These are phyloP conservation scores for Semotilus atromaculatus DNA, from an alignment of 2,797 vertebrate species.

Conservation along the genomic window DNA sequence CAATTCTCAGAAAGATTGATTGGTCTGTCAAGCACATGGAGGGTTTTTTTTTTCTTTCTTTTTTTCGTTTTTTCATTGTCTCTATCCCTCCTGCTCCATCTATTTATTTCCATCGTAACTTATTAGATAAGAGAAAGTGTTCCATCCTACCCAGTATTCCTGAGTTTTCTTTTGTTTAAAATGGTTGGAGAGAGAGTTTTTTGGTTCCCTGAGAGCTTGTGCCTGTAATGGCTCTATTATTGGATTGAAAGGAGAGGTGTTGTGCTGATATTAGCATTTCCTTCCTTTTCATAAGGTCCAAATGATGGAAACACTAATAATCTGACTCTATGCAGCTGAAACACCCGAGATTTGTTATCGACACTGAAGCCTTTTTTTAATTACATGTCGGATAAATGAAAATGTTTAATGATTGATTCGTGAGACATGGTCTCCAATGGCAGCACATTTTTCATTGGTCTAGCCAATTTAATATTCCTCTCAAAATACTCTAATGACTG, in stretches of 20 bases:
- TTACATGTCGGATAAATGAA: conserved; percentile 78
- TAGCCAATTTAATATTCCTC: conserved; percentile 64
- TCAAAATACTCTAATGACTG: conserved; percentile 65
- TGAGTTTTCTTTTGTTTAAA: conserved; percentile 19
- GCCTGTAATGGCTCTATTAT: conserved; percentile 76
- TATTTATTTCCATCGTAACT: conserved; percentile 1
- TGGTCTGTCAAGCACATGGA: conserved; percentile 14
- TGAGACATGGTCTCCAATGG: conserved; percentile 62
- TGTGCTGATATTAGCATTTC: conserved; percentile 81
- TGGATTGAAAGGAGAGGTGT: conserved; percentile 78
- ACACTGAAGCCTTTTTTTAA: conserved; percentile 74
- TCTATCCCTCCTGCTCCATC: not conserved
- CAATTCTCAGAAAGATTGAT: conserved; percentile 11
- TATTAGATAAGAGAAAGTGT: conserved; percentile 7
- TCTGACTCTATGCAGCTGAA: conserved; percentile 70
- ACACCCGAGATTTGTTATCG: conserved; percentile 73
- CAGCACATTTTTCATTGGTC: conserved; percentile 66
- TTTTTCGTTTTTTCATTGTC: not conserved
- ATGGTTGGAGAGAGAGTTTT: conserved; percentile 8
- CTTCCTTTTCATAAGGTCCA: conserved; percentile 70
- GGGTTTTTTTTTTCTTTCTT: not conserved
- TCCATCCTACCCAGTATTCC: not conserved
- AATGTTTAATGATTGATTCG: conserved; percentile 77
- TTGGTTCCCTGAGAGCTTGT: conserved; percentile 7
- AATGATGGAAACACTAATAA: conserved; percentile 78